A percentile compares a stretch with the other conserved stretches of the same genome.
phyloP scores from a whole-genome alignment of 2,797 vertebrate species.

The Oreochromis mossambicus region DNA sequence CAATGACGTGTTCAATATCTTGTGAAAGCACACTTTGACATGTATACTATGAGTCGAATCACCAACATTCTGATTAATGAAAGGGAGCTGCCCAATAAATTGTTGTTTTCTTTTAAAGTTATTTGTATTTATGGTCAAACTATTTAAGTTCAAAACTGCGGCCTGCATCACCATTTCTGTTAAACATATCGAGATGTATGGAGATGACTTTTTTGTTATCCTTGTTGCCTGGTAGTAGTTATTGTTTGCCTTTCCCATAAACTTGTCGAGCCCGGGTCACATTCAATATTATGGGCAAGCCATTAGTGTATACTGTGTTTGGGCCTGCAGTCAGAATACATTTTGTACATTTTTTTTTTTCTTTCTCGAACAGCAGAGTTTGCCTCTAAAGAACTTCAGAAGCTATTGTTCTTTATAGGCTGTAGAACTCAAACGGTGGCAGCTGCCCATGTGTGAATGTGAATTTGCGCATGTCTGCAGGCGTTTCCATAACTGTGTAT shows the following conservation, averaged over 20 bases:
- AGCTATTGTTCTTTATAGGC: conserved; percentile 49
- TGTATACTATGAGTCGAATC: not conserved
- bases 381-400: conserved; percentile 22
- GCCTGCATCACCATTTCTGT: not conserved
- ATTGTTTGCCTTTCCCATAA: conserved; percentile 23
- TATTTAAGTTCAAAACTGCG: not conserved
- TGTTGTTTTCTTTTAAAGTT: not conserved
- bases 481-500: conserved; percentile 47
- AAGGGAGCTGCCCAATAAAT: not conserved
- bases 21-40: not conserved
- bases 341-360: not conserved
- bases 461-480: conserved; percentile 52
- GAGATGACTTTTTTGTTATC: not conserved
- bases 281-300: not conserved
- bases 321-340: not conserved
- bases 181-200: not conserved
- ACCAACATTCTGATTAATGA: not conserved
- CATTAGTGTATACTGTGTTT: not conserved
- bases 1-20: not conserved
- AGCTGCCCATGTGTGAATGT: conserved; percentile 59
- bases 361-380: not conserved
- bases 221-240: not conserved
- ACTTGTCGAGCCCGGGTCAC: conserved; percentile 14
- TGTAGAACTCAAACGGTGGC: conserved; percentile 58
- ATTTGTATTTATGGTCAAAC: not conserved